phyloP scores from a whole-genome alignment of 2,797 vertebrate species.

The Ibycter americanus region DNA sequence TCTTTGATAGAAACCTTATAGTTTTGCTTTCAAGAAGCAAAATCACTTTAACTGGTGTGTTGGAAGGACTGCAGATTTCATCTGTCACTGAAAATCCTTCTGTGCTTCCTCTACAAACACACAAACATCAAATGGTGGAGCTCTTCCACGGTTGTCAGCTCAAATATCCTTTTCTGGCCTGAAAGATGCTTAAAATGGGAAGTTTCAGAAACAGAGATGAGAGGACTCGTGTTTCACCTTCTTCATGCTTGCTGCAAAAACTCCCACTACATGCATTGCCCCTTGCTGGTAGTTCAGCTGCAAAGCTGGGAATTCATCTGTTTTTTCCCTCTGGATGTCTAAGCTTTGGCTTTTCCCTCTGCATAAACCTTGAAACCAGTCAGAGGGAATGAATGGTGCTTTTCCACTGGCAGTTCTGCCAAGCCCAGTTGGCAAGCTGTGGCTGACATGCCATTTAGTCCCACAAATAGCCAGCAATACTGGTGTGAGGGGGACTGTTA shows the following conservation, averaged over 20 bases:
- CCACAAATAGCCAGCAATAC: neutral
- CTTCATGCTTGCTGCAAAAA: neutral
- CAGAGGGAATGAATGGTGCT: neutral
- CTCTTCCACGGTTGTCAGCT: conserved; percentile 52
- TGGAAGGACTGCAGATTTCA: conserved; percentile 59
- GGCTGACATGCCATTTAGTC: neutral
- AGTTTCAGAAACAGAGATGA: conserved; percentile 18
- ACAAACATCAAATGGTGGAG: conserved; percentile 57
- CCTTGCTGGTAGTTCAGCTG: neutral
- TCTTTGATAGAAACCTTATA: conserved; percentile 36
- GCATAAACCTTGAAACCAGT: neutral
- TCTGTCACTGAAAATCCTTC: conserved; percentile 56
- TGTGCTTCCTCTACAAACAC: conserved; percentile 46
- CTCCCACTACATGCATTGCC: neutral
- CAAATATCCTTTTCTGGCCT: neutral
- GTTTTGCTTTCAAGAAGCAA: conserved; percentile 41
- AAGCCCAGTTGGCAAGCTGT: neutral
- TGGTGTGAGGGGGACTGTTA: neutral
- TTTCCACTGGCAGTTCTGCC: neutral
- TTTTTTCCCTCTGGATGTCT: neutral
- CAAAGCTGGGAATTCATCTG: neutral
- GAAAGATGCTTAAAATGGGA: conserved; percentile 14
- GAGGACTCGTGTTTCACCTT: neutral
- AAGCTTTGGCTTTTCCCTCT: conserved; percentile 1
- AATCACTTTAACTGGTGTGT: conserved; percentile 20